phyloP scores from a whole-genome alignment of 2,888 invertebrate genomes.

The Acanthoscelides obtectus region DNA sequence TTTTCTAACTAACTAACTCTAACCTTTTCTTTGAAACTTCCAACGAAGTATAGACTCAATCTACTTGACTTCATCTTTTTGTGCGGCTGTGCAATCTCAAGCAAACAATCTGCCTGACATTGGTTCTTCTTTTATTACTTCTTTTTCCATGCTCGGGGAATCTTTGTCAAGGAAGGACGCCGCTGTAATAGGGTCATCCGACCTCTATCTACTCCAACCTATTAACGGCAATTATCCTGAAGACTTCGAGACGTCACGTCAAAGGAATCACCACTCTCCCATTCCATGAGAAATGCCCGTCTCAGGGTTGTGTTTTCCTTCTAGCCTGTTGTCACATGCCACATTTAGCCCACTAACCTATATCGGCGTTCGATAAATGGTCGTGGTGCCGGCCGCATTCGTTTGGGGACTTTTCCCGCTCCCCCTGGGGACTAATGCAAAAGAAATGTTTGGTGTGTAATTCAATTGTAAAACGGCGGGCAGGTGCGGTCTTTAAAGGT shows the following conservation, averaged over 20 bases:
- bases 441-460: background rate
- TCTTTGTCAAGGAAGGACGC: background rate
- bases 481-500: conserved; percentile 12
- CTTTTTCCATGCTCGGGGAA: too few species aligned
- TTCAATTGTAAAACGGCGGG: background rate
- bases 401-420: background rate
- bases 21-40: too few species aligned
- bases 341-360: background rate
- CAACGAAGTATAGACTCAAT: too few species aligned
- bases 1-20: too few species aligned
- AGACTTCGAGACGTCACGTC: too few species aligned
- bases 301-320: background rate
- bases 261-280: background rate
- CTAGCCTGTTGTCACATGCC: background rate
- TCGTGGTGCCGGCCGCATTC: background rate
- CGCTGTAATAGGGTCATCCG: background rate
- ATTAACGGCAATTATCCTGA: background rate
- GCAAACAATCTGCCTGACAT: too few species aligned
- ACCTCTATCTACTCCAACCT: background rate
- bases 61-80: too few species aligned
- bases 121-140: too few species aligned
- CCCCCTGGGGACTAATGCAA: background rate
- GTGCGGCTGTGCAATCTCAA: too few species aligned
- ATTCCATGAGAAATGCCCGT: background rate
- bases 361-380: background rate